Percentiles rank a stretch among this genome's conserved stretches.
Evolutionary conservation across 2,797 vertebrate species (phyloP).

Genomic region (Neostethus bicornis): DNA sequence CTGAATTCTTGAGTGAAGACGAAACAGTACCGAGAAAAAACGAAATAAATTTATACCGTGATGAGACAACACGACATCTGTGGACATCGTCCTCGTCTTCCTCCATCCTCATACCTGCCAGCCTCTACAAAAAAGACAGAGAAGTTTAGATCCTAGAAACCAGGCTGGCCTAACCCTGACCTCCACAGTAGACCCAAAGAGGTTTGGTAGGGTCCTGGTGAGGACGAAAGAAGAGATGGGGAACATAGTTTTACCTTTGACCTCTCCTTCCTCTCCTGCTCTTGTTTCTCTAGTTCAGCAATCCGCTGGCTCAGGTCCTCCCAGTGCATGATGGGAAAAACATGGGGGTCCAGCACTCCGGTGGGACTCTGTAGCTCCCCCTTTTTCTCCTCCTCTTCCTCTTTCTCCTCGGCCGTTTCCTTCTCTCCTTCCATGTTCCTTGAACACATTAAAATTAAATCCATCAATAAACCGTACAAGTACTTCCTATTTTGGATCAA

Average conservation of each 20-base stretch:
- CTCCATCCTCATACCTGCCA: slow-evolving; percentile 20
- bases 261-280: slow-evolving; percentile 72
- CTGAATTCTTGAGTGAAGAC: no score
- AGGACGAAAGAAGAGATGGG: slow-evolving; percentile 3
- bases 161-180: no score
- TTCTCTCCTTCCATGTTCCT: slow-evolving; percentile 66
- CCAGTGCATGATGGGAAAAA: slow-evolving; percentile 82
- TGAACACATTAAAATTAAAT: no score
- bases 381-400: slow-evolving; percentile 42
- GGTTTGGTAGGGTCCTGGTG: no score
- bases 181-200: no score
- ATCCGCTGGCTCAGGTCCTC: slow-evolving; percentile 77
- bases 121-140: slow-evolving; percentile 42
- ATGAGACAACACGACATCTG: slow-evolving; percentile 40
- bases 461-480: no score
- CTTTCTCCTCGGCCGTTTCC: slow-evolving; percentile 49
- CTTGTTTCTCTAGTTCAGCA: slow-evolving; percentile 77
- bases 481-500: no score
- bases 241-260: slow-evolving; percentile 60
- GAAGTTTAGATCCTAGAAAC: no score
- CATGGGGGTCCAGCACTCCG: slow-evolving; percentile 19
- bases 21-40: no score
- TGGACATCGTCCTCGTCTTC: slow-evolving; percentile 43
- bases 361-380: slow-evolving; percentile 25
- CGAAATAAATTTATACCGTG: slow-evolving; percentile 43